phyloP scores from a whole-genome alignment of 2,888 invertebrate species.

The Hydrotaea diabolus region DNA sequence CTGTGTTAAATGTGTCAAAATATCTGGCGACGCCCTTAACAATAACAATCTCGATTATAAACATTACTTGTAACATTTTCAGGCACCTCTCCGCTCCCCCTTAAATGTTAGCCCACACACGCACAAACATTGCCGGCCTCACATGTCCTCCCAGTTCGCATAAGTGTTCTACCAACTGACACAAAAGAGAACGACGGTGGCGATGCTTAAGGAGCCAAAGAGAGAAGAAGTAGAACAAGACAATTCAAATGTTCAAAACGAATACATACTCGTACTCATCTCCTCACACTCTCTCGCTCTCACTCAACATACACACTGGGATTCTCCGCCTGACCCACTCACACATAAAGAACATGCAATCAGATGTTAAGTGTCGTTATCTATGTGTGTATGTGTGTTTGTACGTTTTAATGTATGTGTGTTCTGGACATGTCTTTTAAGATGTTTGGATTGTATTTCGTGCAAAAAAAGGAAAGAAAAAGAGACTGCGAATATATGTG shows the following conservation, averaged over 20 bases:
- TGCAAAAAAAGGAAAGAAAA: neutral
- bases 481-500: slow-evolving; percentile 9
- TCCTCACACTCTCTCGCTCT: neutral
- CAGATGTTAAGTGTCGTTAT: neutral
- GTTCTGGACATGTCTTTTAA: slow-evolving; percentile 51
- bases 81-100: neutral
- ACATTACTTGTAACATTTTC: slow-evolving; percentile 45
- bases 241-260: slow-evolving; percentile 17
- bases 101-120: neutral
- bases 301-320: neutral
- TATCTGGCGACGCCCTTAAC: slow-evolving; percentile 64
- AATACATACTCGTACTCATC: too few species aligned
- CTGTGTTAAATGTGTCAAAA: slow-evolving; percentile 50
- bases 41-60: slow-evolving; percentile 57
- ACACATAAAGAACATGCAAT: neutral
- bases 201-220: neutral
- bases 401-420: slow-evolving; percentile 7
- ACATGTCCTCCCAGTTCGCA: neutral
- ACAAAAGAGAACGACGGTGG: too few species aligned
- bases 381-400: neutral
- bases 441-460: slow-evolving; percentile 32
- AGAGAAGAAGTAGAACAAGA: slow-evolving; percentile 20
- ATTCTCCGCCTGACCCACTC: neutral
- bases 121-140: neutral
- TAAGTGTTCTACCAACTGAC: neutral